Evolutionary conservation across 2,113 vertebrate genomes (phyloP), one percentile per base, ranked within the genome.

Genomic region (Salvator merianae): DNA sequence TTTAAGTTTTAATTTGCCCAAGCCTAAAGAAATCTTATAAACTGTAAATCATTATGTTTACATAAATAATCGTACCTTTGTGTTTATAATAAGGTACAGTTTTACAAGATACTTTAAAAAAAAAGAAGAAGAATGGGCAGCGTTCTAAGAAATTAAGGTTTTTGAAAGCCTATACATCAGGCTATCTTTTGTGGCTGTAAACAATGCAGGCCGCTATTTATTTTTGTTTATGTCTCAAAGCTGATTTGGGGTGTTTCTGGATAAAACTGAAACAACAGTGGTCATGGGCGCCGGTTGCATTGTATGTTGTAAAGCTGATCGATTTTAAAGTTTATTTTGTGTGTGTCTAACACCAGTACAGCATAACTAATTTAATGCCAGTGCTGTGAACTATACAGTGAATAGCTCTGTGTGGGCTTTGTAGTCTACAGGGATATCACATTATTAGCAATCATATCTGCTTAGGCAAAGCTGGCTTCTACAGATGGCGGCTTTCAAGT

Each of bases 401-500:
- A 99, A 98, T 98, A 96, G 97, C 97, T 97, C 97, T 96, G 95
- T 97, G 96, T 96, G 96, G 95, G 97, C 96, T 97, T 97, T 97
- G 96, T 97, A 97, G 97, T 97, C 97, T 98, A 98, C 94, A 96
- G 97, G 98, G 98, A 99, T 98, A 98, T 99, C 97, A 97, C 98
- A 99, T 99, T 99, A 99, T 99, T 99, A 99, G 98, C 98, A 99
- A 98, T 99, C 99, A 98, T 99, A 99, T 99, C 98, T 99, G 98
- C 98, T 98, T 99, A 99, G 97, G 98, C 98, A 98, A 99, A 99
- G 98, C 98, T 98, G 98, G 97, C 98, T 98, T 97, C 98, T 99
- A 99, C 99, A 99, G 99, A 99, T 99, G 99, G 98, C 98, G 98
- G 99, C 99, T 99, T 99, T 99, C 99, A 99, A 99, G 99, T 99